Evolutionary conservation across 1,140 invertebrate species (phyloP).

Genomic region (Hypsibius dujardini): DNA sequence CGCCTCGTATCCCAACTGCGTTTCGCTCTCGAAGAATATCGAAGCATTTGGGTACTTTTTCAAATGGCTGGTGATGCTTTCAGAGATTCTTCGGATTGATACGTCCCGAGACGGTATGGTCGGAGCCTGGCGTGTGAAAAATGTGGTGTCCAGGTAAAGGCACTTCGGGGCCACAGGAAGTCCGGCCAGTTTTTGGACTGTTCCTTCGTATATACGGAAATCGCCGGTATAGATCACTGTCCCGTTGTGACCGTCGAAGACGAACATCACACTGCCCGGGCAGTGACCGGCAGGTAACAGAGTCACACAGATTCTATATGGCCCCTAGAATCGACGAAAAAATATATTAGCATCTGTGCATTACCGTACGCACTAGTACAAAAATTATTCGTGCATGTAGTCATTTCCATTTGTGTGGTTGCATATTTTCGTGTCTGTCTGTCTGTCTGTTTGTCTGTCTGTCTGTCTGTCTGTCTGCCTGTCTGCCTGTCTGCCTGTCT

Average conservation of each 20-base stretch:
- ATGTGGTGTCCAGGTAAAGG: slow-evolving; percentile 35
- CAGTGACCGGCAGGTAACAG: slow-evolving; percentile 31
- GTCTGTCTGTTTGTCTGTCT: too few relatives aligned
- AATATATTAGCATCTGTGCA: too few relatives aligned
- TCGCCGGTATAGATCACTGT: slow-evolving; percentile 34
- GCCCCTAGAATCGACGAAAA: too few relatives aligned
- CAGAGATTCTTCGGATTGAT: neutral
- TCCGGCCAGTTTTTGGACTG: slow-evolving; percentile 24
- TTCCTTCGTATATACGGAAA: slow-evolving; percentile 30
- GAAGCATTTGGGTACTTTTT: neutral
- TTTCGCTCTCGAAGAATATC: neutral
- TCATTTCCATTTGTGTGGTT: too few relatives aligned
- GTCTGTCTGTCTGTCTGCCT: too few relatives aligned
- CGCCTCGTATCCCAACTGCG: neutral
- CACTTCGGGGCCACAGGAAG: slow-evolving; percentile 24
- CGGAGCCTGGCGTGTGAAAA: slow-evolving; percentile 28
- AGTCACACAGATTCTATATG: slow-evolving; percentile 31
- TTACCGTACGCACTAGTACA: too few relatives aligned
- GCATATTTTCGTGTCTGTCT: too few relatives aligned
- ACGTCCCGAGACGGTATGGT: slow-evolving; percentile 30
- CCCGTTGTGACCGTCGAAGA: slow-evolving; percentile 33
- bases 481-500: too few relatives aligned
- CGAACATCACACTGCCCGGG: slow-evolving; percentile 34
- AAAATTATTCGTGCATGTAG: too few relatives aligned
- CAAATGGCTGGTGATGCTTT: neutral